Evolutionary conservation across 2,113 vertebrate species (phyloP), one percentile per base, ranked within the genome.

Genomic region (Hippopotamus amphibius): DNA sequence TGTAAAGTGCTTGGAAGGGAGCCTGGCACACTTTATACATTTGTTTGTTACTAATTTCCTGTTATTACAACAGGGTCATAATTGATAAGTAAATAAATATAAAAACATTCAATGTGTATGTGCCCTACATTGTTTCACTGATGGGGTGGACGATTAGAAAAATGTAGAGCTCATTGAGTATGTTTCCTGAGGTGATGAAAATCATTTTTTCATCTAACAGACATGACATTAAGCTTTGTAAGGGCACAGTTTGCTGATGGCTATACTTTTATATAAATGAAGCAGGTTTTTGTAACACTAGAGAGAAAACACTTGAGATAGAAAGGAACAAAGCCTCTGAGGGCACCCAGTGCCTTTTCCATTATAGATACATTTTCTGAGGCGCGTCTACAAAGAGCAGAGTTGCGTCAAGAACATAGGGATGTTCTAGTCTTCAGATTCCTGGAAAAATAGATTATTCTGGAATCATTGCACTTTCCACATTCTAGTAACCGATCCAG

Each of bases 391-490:
- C 7, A 43, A 48, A 90, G 55, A 76, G 63, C 77, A 26, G 53
- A 71, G 26, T 13, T 77, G 21, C 0, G 1, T 4, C 28, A 53
- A 82, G 80, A 76, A 43, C 24, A n/a, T 16, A 63, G 15, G 21
- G 63, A n/a, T 37, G 37, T 48, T 59, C 68, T 28, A 48, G 79
- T 65, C 7, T 72, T 59, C 28, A 59, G 37, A 92, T 8, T n/a
- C n/a, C 21, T 33, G 22, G 68, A 63, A 85, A 68, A 68, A n/a
- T 37, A 97, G 66, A 33, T 84, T 59, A 7, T 68, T 98, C 95
- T 59, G 85, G 79, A 96, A 6, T 14, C 65, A 50, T 37, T 59
- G 48, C 8, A 85, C 48, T 76, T 71, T n/a, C 92, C 19, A 19
- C 24, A 86, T 80, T 71, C 46, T 55, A 9, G 84, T 66, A 95